phyloP scores from a whole-genome alignment of 2,888 invertebrate species.

The Spodoptera littoralis region DNA sequence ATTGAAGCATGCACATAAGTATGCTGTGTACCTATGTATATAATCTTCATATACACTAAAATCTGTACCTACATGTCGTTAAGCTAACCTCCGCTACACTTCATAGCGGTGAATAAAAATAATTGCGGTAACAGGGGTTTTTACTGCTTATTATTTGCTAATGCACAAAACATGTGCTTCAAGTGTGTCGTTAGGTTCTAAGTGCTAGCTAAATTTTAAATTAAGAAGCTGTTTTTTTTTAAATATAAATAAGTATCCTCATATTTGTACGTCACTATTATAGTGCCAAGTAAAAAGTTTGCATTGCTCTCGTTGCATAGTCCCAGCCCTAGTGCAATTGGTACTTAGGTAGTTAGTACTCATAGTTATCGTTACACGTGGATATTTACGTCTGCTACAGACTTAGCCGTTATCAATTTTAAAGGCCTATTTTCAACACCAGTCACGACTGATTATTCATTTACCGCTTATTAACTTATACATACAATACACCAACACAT shows the following conservation, averaged over 20 bases:
- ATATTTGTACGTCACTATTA: no score
- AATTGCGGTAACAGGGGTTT: conserved; percentile 19
- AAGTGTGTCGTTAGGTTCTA: conserved; percentile 1
- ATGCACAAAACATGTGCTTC: conserved; percentile 24
- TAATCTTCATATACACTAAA: conserved; percentile 9
- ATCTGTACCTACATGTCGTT: conserved; percentile 7
- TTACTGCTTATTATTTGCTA: conserved; percentile 15
- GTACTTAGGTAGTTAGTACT: conserved; percentile 6
- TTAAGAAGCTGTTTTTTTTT: neutral
- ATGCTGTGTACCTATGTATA: neutral
- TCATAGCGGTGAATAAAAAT: conserved; percentile 25
- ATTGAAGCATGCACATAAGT: neutral
- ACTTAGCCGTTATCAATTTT: conserved; percentile 59
- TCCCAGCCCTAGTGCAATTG: conserved; percentile 5
- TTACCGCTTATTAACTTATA: conserved; percentile 36
- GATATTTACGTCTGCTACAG: conserved; percentile 25
- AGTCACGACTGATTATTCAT: conserved; percentile 56
- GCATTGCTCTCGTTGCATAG: neutral
- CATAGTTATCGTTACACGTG: conserved; percentile 50
- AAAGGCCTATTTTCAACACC: conserved; percentile 67
- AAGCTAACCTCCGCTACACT: conserved; percentile 4
- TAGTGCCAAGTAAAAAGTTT: no score
- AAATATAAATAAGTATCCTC: neutral
- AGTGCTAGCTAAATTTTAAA: conserved; percentile 17
- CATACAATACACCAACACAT: conserved; percentile 9